These are phyloP conservation scores for Pithys albifrons DNA, from an alignment of 2,113 vertebrate genomes.

Conservation along the genomic window DNA sequence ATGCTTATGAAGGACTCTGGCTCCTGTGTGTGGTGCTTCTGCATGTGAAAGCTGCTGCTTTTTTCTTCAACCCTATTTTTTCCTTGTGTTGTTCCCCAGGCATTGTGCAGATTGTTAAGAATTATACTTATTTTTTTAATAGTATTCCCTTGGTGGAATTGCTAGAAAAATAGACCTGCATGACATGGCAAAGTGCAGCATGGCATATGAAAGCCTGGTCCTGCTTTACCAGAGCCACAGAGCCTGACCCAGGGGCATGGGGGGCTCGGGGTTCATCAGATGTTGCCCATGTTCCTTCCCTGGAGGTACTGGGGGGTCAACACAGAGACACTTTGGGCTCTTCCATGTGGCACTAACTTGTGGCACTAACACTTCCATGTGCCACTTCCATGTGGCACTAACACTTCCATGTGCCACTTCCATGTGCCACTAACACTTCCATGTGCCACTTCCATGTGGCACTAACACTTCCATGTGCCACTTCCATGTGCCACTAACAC, in stretches of 20 bases:
- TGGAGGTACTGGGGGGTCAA: background rate
- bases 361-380: too few relatives aligned
- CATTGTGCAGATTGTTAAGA: background rate
- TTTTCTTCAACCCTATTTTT: background rate
- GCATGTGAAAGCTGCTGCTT: background rate
- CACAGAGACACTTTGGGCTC: background rate
- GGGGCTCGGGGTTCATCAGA: background rate
- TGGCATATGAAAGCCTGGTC: background rate
- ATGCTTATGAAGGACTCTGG: background rate
- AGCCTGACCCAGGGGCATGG: background rate
- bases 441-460: too few relatives aligned
- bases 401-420: too few relatives aligned
- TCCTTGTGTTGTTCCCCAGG: background rate
- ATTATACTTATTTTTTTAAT: background rate
- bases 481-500: too few relatives aligned
- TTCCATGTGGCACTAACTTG: background rate
- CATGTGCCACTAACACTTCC: accelerated
- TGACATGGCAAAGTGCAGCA: background rate
- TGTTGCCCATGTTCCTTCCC: accelerated
- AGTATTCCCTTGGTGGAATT: background rate
- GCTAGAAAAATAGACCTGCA: background rate
- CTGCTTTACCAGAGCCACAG: background rate
- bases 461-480: too few relatives aligned
- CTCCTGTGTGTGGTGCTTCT: background rate
- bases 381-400: too few relatives aligned